Percentiles rank a stretch among this genome's conserved stretches.
phyloP scores from a whole-genome alignment of 2,113 vertebrate species.

The Ammodytes dubius region DNA sequence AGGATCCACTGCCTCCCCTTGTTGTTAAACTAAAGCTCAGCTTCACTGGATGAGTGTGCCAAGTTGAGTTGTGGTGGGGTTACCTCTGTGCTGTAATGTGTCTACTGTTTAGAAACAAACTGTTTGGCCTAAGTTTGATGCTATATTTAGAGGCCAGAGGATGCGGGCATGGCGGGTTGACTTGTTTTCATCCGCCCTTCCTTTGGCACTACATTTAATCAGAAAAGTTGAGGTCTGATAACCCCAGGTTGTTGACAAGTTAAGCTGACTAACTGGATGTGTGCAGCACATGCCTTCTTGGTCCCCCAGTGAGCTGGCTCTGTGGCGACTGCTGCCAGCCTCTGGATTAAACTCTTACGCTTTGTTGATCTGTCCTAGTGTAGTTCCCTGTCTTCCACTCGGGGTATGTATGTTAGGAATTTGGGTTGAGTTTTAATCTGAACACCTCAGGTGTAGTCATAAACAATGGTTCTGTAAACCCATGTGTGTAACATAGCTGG shows the following conservation, averaged over 20 bases:
- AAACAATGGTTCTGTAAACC: constrained; percentile 47
- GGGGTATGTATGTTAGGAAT: constrained; percentile 16
- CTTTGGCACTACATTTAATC: constrained; percentile 25
- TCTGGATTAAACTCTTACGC: constrained; percentile 58
- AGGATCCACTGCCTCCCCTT: background rate
- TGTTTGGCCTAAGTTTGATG: background rate
- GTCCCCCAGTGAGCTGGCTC: constrained; percentile 32
- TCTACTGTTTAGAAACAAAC: background rate
- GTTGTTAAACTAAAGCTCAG: constrained; percentile 24
- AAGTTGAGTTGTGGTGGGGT: background rate
- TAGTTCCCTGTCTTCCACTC: constrained; percentile 34
- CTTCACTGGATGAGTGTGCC: constrained; percentile 18
- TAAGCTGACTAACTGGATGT: constrained; percentile 54
- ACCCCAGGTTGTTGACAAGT: constrained; percentile 50
- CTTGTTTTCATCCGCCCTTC: constrained; percentile 18
- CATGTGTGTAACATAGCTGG: constrained; percentile 29
- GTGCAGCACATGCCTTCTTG: constrained; percentile 32
- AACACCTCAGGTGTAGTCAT: constrained; percentile 19
- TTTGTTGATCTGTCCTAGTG: constrained; percentile 45
- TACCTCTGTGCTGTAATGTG: background rate
- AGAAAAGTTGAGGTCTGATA: constrained; percentile 46
- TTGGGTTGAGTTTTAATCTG: constrained; percentile 26
- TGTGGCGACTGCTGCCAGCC: constrained; percentile 51
- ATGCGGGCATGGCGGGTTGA: background rate
- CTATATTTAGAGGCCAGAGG: constrained; percentile 13